phyloP scores from a whole-genome alignment of 2,797 vertebrate genomes.

The Mastacembelus armatus region DNA sequence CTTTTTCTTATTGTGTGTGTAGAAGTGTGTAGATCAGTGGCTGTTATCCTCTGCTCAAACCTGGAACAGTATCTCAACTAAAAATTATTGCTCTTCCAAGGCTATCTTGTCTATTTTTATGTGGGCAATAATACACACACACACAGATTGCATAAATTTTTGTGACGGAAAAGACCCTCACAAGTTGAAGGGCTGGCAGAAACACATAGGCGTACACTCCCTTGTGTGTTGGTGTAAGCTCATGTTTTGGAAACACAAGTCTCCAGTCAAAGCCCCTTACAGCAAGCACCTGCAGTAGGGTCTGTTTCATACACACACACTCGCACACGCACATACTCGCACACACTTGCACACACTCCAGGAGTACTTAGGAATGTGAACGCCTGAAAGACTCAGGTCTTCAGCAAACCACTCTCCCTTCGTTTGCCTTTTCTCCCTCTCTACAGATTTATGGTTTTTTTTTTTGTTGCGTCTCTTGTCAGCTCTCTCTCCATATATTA shows the following conservation, averaged over 20 bases:
- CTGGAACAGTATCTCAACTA: not conserved
- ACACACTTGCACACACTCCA: slow-evolving; percentile 34
- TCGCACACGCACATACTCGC: slow-evolving; percentile 13
- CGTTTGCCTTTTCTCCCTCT: slow-evolving; percentile 31
- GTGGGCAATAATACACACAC: slow-evolving; percentile 27
- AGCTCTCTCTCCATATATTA: slow-evolving; percentile 60
- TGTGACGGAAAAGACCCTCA: slow-evolving; percentile 25
- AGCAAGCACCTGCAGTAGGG: slow-evolving; percentile 75
- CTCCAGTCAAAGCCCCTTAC: slow-evolving; percentile 65
- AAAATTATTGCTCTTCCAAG: slow-evolving; percentile 28
- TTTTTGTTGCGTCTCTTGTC: slow-evolving; percentile 56
- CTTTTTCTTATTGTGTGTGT: slow-evolving; percentile 12
- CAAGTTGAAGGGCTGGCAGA: slow-evolving; percentile 47
- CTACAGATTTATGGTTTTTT: slow-evolving; percentile 50
- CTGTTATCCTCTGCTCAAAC: slow-evolving; percentile 16
- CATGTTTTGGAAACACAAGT: slow-evolving; percentile 80
- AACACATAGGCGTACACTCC: slow-evolving; percentile 41
- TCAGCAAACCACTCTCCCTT: slow-evolving; percentile 28
- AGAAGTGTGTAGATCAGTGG: not conserved
- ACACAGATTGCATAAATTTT: slow-evolving; percentile 3
- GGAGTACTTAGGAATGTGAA: slow-evolving; percentile 63
- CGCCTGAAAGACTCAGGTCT: slow-evolving; percentile 42
- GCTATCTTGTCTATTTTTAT: slow-evolving; percentile 17
- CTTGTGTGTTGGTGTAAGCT: slow-evolving; percentile 58
- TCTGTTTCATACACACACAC: slow-evolving; percentile 48